Base-by-base conservation (phyloP, 2,888 invertebrate genomes). In the Empis stercorea region DNA sequence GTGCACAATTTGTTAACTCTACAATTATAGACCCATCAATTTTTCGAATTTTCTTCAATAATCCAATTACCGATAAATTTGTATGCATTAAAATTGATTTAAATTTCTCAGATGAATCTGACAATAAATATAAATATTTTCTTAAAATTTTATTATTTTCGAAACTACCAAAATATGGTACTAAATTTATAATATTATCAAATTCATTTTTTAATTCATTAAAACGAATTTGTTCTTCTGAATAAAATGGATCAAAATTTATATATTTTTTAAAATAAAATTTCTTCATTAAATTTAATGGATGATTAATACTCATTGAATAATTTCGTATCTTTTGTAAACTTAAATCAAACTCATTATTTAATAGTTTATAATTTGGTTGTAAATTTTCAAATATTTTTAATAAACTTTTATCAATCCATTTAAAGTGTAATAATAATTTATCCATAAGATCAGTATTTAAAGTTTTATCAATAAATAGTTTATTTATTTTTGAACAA, bases 341-440 rank as follows among this genome's bases (percentile, higher is more conserved):
- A 44, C 53, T 55, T 1, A 14, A 34, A 9, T 56, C 49, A 7
- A 62, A 56, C 2, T 55, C 46, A 0, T 49, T 27, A 43, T 59
- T 54, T 3, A 52, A 37, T 20, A 50, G 50, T 7, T 47, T 49
- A 45, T 41, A 52, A 32, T 55, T 48, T 2, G 55, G 55, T 6
- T 59, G 13, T 17, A 58, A 10, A 23, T 50, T 46, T 2, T 51
- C 42, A 1, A 61, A n/a, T 0, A 51, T 49, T 14, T 49, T 59
- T 2, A 81, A 58, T 20, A 79, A 65, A 64, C 78, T 73, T 60
- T 87, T 87, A 15, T 74, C 66, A 34, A 87, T 61, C 87, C 87
- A 87, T 63, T 79, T 82, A 56, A 78, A 82, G 60, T 87, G 84
- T 11, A 84, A 71, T 53, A 76, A 72, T 1, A 87, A 59, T 44